phyloP scores from a whole-genome alignment of 92 coral and sea anemone genomes.

The Montipora capitata region DNA sequence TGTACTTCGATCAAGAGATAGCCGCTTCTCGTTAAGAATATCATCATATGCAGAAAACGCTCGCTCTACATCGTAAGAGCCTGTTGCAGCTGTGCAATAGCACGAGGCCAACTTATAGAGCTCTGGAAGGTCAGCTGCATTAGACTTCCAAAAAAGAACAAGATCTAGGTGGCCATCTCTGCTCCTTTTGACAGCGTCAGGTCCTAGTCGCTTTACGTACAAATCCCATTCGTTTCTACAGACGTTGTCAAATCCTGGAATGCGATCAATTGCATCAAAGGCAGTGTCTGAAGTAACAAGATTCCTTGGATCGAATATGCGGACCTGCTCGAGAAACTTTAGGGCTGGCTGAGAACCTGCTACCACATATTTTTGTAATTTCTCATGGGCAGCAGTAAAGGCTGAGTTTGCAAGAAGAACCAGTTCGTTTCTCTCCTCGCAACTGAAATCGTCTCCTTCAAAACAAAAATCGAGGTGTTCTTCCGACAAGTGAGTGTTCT shows the following conservation, averaged over 20 bases:
- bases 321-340: conserved; percentile 57
- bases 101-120: conserved; percentile 53
- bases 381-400: conserved; percentile 47
- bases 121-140: conserved; percentile 28
- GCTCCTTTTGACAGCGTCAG: conserved; percentile 37
- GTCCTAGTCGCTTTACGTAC: conserved; percentile 49
- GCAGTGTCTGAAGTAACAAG: conserved; percentile 2
- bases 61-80: conserved; percentile 63
- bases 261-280: conserved; percentile 36
- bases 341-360: conserved; percentile 64
- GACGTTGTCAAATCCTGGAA: conserved; percentile 60
- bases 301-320: conserved; percentile 44
- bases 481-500: too few species aligned
- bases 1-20: conserved; percentile 23
- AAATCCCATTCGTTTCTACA: conserved; percentile 44
- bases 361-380: conserved; percentile 46
- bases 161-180: conserved; percentile 23
- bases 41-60: conserved; percentile 27
- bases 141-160: conserved; percentile 54
- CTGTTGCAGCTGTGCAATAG: conserved; percentile 50
- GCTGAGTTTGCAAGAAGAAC: conserved; percentile 25
- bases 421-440: conserved; percentile 9
- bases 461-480: too few species aligned
- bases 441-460: too few species aligned
- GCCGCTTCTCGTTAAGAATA: conserved; percentile 14